phyloP scores from a whole-genome alignment of 2,888 invertebrate species.

The Temnothorax ravouxi region DNA sequence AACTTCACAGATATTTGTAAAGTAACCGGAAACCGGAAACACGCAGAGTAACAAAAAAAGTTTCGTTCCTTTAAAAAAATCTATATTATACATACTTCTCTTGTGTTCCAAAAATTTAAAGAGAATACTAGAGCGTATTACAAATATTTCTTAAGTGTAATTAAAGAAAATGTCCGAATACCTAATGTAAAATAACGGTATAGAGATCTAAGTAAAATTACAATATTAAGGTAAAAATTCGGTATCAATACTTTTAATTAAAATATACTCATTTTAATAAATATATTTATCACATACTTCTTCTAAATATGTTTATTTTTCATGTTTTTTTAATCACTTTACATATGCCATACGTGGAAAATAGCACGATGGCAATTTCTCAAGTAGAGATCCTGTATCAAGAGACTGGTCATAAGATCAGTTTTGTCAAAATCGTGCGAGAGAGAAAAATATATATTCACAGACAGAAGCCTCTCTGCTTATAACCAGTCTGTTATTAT shows the following conservation, averaged over 20 bases:
- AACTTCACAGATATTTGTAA: conserved; percentile 5
- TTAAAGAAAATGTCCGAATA: neutral
- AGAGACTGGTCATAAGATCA: no score
- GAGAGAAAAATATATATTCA: no score
- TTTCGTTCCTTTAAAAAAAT: neutral
- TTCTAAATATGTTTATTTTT: neutral
- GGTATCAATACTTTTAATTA: neutral
- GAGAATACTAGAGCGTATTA: neutral
- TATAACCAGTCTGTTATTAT: no score
- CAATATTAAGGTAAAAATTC: conserved; percentile 5
- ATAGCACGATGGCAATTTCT: neutral
- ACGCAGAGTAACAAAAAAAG: neutral
- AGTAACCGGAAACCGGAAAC: neutral
- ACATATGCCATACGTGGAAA: neutral
- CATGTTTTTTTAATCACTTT: neutral
- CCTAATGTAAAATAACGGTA: neutral
- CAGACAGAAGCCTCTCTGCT: no score
- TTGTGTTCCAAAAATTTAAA: neutral
- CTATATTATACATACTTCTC: no score
- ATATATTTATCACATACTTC: no score
- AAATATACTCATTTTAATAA: neutral
- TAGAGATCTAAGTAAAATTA: neutral
- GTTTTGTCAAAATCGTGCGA: no score
- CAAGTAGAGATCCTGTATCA: neutral
- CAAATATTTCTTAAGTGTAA: neutral